Evolutionary conservation across 1,140 invertebrate genomes (phyloP), one percentile per base, ranked within the genome.

Genomic region (Diabrotica undecimpunctata): DNA sequence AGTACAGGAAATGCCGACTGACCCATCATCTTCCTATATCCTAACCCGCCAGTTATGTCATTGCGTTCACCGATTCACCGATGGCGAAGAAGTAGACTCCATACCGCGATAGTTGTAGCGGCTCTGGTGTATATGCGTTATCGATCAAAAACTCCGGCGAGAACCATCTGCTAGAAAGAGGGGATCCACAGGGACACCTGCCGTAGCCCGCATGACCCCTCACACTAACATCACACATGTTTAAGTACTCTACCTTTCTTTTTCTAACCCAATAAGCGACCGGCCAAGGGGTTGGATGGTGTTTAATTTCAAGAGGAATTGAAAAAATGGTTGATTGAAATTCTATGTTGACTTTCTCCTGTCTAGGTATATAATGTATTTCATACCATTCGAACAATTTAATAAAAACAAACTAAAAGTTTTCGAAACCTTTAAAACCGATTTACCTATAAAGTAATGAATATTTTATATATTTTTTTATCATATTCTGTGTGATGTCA

Each of bases 201-300:
- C 54, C 54, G 25, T 46, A 10, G 25, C 54, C 54, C 54, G 54
- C 54, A 55, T 55, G 54, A 55, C 54, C 54, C 54, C 54, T 55
- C 35, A 55, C 54, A 55, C 35, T 46, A 46, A 46, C 41, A 46
- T 46, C 41, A 46, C 41, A 46, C 41, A 46, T 46, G 41, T 46
- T 46, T 46, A 46, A 46, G 41, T 46, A 46, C 41, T 46, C 41
- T 46, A 46, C 41, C 41, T 46, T 46, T 46, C 41, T 46, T 46
- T 46, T 46, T 46, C 41, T 46, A 46, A 46, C 41, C 8, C n/a
- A 46, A 46, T n/a, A 46, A 25, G 4, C 25, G 25, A 25, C 1
- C 4, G 25, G 25, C 25, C 25, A 25, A 25, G 25, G 25, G 25
- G 25, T 25, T 25, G 25, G 25, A 25, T 25, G 25, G 25, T 25